phyloP scores from a whole-genome alignment of 2,113 vertebrate genomes.

The Vulpes ferrilata region DNA sequence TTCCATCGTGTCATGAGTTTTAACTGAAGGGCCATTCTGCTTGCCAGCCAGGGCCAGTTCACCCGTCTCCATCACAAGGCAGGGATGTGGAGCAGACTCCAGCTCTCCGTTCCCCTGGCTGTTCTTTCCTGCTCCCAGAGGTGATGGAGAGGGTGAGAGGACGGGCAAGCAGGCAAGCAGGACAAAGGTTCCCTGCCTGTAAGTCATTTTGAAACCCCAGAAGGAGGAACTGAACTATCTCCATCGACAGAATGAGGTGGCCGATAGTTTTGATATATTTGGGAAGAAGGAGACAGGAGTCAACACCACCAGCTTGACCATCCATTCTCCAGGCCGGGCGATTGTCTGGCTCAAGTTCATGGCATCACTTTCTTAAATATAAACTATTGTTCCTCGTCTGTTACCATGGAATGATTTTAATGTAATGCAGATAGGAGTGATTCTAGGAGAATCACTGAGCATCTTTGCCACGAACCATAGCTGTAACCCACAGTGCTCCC shows the following conservation, averaged over 20 bases:
- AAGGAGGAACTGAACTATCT: background rate
- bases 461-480: background rate
- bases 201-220: background rate
- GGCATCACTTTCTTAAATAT: too few species aligned
- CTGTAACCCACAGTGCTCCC: background rate
- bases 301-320: too few species aligned
- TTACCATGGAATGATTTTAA: too few species aligned
- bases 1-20: background rate
- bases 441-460: background rate
- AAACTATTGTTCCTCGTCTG: too few species aligned
- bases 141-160: background rate
- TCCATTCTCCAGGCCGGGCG: too few species aligned
- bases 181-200: background rate
- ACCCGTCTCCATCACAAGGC: background rate
- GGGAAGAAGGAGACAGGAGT: too few species aligned
- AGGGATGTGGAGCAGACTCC: accelerated
- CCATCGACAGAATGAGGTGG: background rate
- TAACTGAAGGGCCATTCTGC: too few species aligned
- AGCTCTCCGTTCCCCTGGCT: background rate
- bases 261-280: too few species aligned
- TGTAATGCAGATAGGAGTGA: too few species aligned
- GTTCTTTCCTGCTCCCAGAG: background rate
- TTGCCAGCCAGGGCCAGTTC: too few species aligned
- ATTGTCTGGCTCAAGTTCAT: too few species aligned
- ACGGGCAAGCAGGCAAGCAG: accelerated